Conservation (phyloP, 2,797 vertebrate genomes). For the Hephaestus fuliginosus region DNA sequence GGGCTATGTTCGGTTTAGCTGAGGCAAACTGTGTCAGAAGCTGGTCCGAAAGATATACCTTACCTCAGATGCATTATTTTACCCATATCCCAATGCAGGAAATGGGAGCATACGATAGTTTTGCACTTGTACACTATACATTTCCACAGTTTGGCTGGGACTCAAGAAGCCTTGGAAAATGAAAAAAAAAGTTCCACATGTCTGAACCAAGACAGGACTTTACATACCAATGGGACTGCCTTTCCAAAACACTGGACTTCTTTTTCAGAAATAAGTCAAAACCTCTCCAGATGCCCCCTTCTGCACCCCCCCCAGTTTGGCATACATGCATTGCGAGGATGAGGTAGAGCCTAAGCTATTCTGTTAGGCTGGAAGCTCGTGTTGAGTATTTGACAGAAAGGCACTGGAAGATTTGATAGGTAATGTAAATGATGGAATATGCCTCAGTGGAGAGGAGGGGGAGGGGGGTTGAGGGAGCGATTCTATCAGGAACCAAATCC, state of each 20-base stretch:
- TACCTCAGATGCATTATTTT: slow-evolving; percentile 59
- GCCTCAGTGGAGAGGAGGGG: slow-evolving; percentile 48
- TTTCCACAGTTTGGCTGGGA: slow-evolving; percentile 50
- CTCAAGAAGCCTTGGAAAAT: slow-evolving; percentile 51
- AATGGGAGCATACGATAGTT: slow-evolving; percentile 44
- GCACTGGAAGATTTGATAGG: slow-evolving; percentile 69
- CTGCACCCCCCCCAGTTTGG: slow-evolving; percentile 19
- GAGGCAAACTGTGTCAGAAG: slow-evolving; percentile 37
- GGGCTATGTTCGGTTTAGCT: slow-evolving; percentile 38
- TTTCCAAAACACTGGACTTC: slow-evolving; percentile 69
- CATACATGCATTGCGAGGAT: slow-evolving; percentile 47
- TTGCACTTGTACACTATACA: slow-evolving; percentile 53
- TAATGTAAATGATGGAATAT: slow-evolving; percentile 76
- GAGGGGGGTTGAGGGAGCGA: slow-evolving; percentile 30
- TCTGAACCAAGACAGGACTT: slow-evolving; percentile 72
- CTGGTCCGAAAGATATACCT: slow-evolving; percentile 37
- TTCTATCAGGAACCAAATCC: slow-evolving; percentile 77
- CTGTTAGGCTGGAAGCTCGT: slow-evolving; percentile 42
- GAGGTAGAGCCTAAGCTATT: slow-evolving; percentile 57
- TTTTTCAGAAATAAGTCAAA: slow-evolving; percentile 67
- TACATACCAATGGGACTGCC: slow-evolving; percentile 73
- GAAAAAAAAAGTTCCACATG: slow-evolving; percentile 67
- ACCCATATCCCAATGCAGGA: slow-evolving; percentile 40
- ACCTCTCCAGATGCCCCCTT: slow-evolving; percentile 1
- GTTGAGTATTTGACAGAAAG: slow-evolving; percentile 66